Base-by-base conservation (phyloP, 1,140 invertebrate genomes). In the Cyclina sinensis region DNA sequence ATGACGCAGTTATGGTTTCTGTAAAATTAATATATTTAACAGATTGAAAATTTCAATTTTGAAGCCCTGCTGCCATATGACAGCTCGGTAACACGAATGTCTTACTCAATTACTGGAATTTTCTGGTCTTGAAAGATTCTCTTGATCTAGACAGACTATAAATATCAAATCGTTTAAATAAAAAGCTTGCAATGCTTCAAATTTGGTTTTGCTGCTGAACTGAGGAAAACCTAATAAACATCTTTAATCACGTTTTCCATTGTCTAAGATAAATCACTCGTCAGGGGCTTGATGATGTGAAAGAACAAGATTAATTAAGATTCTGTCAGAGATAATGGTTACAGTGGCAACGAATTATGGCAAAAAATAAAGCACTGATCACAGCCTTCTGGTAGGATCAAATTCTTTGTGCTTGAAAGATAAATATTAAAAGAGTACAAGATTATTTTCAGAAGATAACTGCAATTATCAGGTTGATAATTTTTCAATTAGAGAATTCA, bases 271-370 rank as follows among this genome's bases (percentile, higher is more conserved):
- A 54, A n/a, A 54, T 54, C 51, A 54, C 51, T 18, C 51, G 51
- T 54, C 51, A n/a, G 51, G 51, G 21, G 21, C 14, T 11, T 54
- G 51, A 54, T 54, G 51, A 54, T 54, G 51, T n/a, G 7, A 54
- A 54, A 54, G 51, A 54, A 54, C 51, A 54, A 54, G 51, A 54
- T 54, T 54, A 54, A 54, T 54, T 54, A 18, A 54, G 51, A 54
- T 54, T 54, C 51, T 54, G 51, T 54, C 51, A 54, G 18, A 3
- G 51, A 54, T 54, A 54, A 54, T 54, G 12, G 51, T n/a, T 54
- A 54, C 51, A 54, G 21, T 54, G 21, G 51, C 51, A 54, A 7
- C 51, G 21, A 54, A 54, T 54, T 12, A 54, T 54, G 21, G 21
- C 21, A 18, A 54, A 54, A 54, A 9, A 18, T 54, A 54, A 54